Conservation (phyloP, 2,888 invertebrate species). For the Limnephilus marmoratus region DNA sequence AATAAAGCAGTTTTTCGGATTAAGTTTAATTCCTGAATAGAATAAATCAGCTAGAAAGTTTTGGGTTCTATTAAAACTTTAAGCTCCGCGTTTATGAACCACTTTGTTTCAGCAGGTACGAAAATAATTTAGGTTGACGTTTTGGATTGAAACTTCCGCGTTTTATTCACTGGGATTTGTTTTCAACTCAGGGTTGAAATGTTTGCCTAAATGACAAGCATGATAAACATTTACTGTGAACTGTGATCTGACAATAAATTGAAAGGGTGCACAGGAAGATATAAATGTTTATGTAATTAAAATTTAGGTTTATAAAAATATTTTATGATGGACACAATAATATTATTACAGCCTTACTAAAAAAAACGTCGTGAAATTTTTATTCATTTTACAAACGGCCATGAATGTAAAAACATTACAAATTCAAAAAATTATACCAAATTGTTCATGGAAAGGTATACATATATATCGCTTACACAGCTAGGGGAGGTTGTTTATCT, state of each 20-base stretch:
- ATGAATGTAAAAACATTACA: too few relatives aligned
- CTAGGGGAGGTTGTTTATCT: too few relatives aligned
- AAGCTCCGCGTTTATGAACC: background rate
- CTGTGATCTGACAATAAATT: background rate
- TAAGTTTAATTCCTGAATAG: background rate
- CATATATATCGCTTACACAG: too few relatives aligned
- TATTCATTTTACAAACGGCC: too few relatives aligned
- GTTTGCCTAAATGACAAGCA: background rate
- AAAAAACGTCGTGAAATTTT: too few relatives aligned
- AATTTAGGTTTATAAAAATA: background rate
- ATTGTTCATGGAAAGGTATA: too few relatives aligned
- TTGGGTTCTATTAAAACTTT: constrained; percentile 2
- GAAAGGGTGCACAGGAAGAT: background rate
- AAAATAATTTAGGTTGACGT: constrained; percentile 7
- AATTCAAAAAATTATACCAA: too few relatives aligned
- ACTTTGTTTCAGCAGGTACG: background rate
- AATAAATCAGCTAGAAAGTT: constrained; percentile 21
- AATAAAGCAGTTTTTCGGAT: background rate
- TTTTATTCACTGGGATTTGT: background rate
- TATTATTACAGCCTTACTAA: too few relatives aligned
- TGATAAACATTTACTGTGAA: background rate
- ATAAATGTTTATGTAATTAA: background rate
- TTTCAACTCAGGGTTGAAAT: background rate
- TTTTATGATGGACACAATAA: too few relatives aligned
- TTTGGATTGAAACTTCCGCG: background rate